Evolutionary conservation across 2,888 invertebrate genomes (phyloP), one percentile per base, ranked within the genome.

Genomic region (Mesochorus sp.): DNA sequence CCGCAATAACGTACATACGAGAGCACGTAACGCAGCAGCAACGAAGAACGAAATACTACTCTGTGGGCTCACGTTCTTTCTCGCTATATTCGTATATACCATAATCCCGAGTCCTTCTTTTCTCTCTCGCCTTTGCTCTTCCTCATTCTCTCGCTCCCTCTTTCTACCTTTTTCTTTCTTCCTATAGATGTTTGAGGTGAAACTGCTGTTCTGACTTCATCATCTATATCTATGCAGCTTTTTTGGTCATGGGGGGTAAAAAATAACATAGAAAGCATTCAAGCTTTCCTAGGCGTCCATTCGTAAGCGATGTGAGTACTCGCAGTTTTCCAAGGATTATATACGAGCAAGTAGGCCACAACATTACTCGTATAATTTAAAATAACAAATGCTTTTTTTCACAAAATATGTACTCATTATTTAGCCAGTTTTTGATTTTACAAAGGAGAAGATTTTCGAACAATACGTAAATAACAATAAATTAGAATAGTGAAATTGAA

Each of bases 1-100:
- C 70, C 51, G 76, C 77, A 79, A 76, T 80, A 82, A 76, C 80
- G 67, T 62, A 57, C 62, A 80, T 72, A 67, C 61, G 59, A 49
- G 51, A 76, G 80, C 80, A 80, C 79, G 80, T 82, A 80, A 66
- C 42, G 31, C 70, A 59, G 53, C 37, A 59, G 19, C n/a, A n/a
- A n/a, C n/a, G 57, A 64, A 59, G 66, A 79, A 72, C 73, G 64
- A 64, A 75, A 74, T 78, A 57, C 31, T 62, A 47, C 61, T 57
- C 14, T 61, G 59, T 59, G n/a, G 77, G 62, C 47, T 47, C 44
- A 67, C 62, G 68, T 51, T 49, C 21, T 26, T 57, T 49, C 21
- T 37, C 14, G 19, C 51, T 47, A 53, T 61, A 34, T 21, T 51
- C 39, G 55, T 76, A 47, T 55, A 47, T 49, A 71, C 51, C 61